A percentile compares a stretch with the other conserved stretches of the same genome.
These are phyloP conservation scores for Metallyticus violacea DNA, from an alignment of 2,888 invertebrate species.

Conservation along the genomic window DNA sequence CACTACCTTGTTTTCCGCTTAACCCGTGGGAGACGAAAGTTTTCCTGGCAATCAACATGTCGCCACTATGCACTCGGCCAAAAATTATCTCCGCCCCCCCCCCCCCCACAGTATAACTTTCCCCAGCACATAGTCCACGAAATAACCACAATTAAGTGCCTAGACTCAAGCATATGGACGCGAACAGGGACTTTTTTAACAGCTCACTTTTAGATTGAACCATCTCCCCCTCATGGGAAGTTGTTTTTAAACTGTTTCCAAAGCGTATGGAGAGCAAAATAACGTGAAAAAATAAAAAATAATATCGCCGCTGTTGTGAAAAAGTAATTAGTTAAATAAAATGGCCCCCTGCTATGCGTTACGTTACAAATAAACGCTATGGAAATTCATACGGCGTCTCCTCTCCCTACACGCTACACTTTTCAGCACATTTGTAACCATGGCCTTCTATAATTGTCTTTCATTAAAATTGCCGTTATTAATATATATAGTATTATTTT, in stretches of 20 bases:
- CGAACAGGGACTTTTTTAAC: not conserved
- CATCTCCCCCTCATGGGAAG: not conserved
- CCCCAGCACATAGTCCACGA: not conserved
- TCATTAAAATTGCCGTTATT: not conserved
- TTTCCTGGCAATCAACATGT: conserved; percentile 7
- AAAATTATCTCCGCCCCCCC: not conserved
- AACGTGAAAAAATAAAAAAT: not conserved
- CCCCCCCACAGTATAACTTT: not conserved
- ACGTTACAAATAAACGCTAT: not conserved
- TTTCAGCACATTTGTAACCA: not conserved
- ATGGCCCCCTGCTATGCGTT: no score
- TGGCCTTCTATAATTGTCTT: not conserved
- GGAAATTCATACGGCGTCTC: not conserved
- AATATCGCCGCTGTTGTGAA: not conserved
- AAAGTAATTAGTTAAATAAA: not conserved
- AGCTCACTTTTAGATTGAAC: not conserved
- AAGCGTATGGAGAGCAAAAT: not conserved
- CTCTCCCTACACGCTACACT: not conserved
- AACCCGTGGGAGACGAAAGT: conserved; percentile 15
- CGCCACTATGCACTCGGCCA: not conserved
- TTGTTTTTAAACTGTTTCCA: not conserved
- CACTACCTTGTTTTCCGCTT: conserved; percentile 23
- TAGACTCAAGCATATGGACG: not conserved
- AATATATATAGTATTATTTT: not conserved
- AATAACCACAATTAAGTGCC: conserved; percentile 1